Conservation (phyloP, 2,113 vertebrate genomes). For the Campylomormyrus numenius region DNA sequence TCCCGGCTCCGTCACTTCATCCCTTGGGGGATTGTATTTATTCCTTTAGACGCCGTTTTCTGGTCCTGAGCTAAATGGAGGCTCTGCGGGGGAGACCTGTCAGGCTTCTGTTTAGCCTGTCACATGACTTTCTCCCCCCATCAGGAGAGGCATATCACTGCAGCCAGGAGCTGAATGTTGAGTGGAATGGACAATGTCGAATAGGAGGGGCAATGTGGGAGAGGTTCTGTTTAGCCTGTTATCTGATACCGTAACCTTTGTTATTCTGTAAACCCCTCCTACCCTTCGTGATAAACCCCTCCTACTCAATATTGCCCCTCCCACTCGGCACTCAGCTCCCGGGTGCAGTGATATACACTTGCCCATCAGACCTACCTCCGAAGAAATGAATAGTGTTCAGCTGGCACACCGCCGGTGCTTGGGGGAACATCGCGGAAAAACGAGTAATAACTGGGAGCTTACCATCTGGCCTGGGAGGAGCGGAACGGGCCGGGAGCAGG, state of each 20-base stretch:
- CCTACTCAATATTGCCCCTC: too few relatives aligned
- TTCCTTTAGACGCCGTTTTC: slow-evolving; percentile 44
- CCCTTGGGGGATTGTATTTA: slow-evolving; percentile 52
- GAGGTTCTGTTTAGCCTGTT: too few relatives aligned
- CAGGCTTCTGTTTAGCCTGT: slow-evolving; percentile 52
- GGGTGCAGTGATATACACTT: too few relatives aligned
- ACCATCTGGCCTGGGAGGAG: background rate
- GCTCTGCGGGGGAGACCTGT: slow-evolving; percentile 37
- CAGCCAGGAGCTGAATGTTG: too few relatives aligned
- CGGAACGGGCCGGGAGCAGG: background rate
- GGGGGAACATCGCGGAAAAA: background rate
- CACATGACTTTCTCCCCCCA: slow-evolving; percentile 32
- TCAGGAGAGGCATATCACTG: too few relatives aligned
- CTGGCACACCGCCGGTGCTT: background rate
- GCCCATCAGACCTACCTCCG: background rate
- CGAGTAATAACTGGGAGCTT: background rate
- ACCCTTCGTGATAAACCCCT: too few relatives aligned
- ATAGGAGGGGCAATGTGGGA: too few relatives aligned
- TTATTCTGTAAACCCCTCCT: too few relatives aligned
- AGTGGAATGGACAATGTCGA: too few relatives aligned
- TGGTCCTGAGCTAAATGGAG: slow-evolving; percentile 43
- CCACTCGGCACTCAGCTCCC: too few relatives aligned
- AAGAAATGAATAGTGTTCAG: background rate
- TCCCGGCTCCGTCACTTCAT: slow-evolving; percentile 26
- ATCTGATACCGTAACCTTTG: too few relatives aligned